A percentile compares a stretch with the other conserved stretches of the same genome.
Conservation (phyloP, 23 tunicate genomes). For the Phallusia fumigata region DNA sequence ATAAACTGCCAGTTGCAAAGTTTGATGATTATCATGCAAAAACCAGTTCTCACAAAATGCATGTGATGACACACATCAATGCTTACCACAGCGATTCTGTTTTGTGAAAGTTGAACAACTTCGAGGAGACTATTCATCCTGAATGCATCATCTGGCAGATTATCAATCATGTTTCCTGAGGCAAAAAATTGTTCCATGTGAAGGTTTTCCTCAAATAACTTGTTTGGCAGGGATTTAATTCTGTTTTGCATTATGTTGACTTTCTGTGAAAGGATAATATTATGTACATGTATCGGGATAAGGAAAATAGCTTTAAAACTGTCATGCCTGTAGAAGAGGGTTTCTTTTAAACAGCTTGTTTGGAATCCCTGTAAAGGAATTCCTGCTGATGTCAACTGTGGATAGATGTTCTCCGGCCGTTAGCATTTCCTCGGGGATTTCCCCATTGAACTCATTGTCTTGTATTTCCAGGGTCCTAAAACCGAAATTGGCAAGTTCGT, state of each 20-base stretch:
- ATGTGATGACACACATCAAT: not conserved
- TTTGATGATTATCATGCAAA: too few relatives aligned
- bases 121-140: constrained; percentile 24
- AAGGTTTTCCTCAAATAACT: constrained; percentile 44
- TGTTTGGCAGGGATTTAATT: constrained; percentile 36
- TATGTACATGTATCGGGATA: not conserved
- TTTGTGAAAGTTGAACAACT: constrained; percentile 26
- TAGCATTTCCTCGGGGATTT: constrained; percentile 33
- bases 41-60: too few relatives aligned
- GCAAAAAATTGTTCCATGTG: constrained; percentile 31
- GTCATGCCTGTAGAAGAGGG: constrained; percentile 56
- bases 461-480: constrained; percentile 55
- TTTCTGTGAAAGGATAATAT: not conserved
- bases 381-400: constrained; percentile 71
- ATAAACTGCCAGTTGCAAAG: too few relatives aligned
- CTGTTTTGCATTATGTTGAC: constrained; percentile 43
- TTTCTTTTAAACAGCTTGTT: constrained; percentile 31
- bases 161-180: constrained; percentile 25
- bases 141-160: constrained; percentile 20
- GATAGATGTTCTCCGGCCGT: constrained; percentile 33
- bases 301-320: not conserved
- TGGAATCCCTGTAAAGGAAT: constrained; percentile 42
- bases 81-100: constrained; percentile 36
- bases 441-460: constrained; percentile 56
- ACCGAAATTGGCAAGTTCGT: too few relatives aligned